Base-by-base conservation (phyloP, 2,113 vertebrate genomes). In the Speoplatyrhinus poulsoni region DNA sequence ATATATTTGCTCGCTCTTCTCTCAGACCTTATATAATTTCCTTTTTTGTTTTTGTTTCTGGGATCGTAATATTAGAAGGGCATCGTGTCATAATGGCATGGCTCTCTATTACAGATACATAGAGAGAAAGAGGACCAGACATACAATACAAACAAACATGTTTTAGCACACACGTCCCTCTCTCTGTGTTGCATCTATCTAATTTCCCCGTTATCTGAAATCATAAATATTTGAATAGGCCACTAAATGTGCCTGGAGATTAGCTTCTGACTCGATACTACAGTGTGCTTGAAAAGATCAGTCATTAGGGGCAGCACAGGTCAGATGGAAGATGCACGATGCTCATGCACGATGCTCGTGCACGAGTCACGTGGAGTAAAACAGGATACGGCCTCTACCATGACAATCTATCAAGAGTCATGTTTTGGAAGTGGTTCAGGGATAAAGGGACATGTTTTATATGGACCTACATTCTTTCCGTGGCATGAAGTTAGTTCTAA, bases 11-110 rank as follows among this genome's bases (percentile, higher is more conserved):
- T 41, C 16, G 17, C 10, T 47, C n/a, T 7, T 0, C 3, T 0
- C 59, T 6, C 26, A 26, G 9, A 56, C 46, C 17, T 2, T 7
- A 16, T 58, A 53, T 75, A 59, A 77, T 72, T 86, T 87, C 76
- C 52, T 75, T 49, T 9, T 80, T 83, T n/a, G 19, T 19, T 26
- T 26, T 83, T 79, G 49, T 59, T 84, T 84, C 61, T 76, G 17
- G 5, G 4, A 47, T 6, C 32, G 47, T 13, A 62, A 60, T 6
- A 12, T 3, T 12, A 33, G 9, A 16, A 33, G 9, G 26, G 12
- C 26, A 58, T 4, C 2, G 1, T 3, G 41, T 9, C 36, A 46
- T 7, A 41, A 46, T 3, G 36, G 46, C 32, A 13, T 60, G 36
- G 58, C 32, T 60, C 32, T 15, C 32, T 46, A 5, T 60, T 33